phyloP scores from a whole-genome alignment of 2,113 vertebrate species.

The Lamprologus speciosus region DNA sequence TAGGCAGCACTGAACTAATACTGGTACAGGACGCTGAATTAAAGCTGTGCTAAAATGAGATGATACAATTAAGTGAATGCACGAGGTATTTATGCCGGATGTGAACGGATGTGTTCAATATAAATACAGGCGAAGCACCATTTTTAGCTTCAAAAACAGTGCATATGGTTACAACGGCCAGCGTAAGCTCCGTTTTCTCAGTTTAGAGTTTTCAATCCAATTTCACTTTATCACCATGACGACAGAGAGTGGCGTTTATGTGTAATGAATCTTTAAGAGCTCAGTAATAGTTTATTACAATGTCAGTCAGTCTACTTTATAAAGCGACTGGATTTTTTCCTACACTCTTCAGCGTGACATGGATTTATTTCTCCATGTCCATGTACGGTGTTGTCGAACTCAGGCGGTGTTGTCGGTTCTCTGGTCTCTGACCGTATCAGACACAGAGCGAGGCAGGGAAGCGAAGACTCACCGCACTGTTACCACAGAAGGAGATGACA shows the following conservation, averaged over 20 bases:
- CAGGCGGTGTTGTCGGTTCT: not conserved
- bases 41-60: not conserved
- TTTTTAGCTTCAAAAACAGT: not conserved
- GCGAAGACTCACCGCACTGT: not conserved
- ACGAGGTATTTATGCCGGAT: not conserved
- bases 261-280: not conserved
- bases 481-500: slow-evolving; percentile 34
- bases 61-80: not conserved
- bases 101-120: not conserved
- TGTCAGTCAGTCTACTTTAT: not conserved
- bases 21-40: not conserved
- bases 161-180: not conserved
- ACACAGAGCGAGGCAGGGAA: not conserved
- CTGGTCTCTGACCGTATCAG: not conserved
- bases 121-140: fast-evolving
- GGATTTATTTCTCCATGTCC: not conserved
- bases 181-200: not conserved
- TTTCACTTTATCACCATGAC: not conserved
- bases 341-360: not conserved
- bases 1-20: not conserved
- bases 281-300: not conserved
- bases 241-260: not conserved
- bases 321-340: not conserved
- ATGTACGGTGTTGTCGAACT: not conserved
- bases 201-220: not conserved